These are phyloP conservation scores for Microtus oregoni DNA, from an alignment of 2,113 vertebrate species.

Conservation along the genomic window DNA sequence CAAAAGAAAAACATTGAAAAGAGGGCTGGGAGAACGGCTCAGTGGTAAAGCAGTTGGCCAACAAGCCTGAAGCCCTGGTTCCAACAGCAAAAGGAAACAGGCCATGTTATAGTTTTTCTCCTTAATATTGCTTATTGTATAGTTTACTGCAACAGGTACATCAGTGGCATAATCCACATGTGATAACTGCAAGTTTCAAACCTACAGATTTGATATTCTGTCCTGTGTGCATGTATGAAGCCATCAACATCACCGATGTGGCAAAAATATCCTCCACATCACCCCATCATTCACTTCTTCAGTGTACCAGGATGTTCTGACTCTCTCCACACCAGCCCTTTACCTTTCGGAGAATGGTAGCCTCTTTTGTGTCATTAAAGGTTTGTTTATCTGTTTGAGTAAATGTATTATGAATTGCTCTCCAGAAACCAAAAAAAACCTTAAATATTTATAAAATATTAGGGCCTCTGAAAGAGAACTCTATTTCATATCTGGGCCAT, in stretches of 20 bases:
- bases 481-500: not conserved
- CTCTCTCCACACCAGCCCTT: not conserved
- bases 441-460: not conserved
- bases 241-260: not conserved
- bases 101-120: not conserved
- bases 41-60: not conserved
- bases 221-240: not conserved
- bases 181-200: not conserved
- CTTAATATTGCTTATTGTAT: not conserved
- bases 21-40: not conserved
- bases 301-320: not conserved
- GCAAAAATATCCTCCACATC: not conserved
- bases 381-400: not conserved
- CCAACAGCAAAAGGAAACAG: not conserved
- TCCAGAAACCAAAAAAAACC: not conserved
- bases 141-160: not conserved
- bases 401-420: not conserved
- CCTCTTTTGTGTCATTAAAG: not conserved
- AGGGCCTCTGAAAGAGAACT: not conserved
- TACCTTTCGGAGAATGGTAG: not conserved
- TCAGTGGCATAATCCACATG: no score
- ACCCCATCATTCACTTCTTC: not conserved
- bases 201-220: not conserved
- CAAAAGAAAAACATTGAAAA: not conserved
- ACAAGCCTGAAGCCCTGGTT: not conserved